Evolutionary conservation across 2,113 vertebrate species (phyloP), one percentile per base, ranked within the genome.

Genomic region (Lipophrys pholis): DNA sequence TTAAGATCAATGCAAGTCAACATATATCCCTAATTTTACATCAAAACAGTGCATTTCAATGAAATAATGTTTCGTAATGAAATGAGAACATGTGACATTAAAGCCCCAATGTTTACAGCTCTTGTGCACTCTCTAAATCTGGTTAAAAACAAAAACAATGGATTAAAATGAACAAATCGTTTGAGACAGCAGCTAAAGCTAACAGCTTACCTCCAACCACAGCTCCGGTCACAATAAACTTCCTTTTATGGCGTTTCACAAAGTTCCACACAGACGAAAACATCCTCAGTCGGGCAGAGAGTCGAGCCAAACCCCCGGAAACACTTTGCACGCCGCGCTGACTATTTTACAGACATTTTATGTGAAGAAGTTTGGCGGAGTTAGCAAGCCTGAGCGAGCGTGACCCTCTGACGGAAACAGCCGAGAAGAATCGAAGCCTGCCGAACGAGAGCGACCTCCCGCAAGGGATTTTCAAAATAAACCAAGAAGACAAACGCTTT

Each of bases 211-310:
- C 96, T 93, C 97, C 96, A 39, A 95, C 91, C 61, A 96, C 88
- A 11, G 94, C 95, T 81, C 97, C 97, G 45, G 95, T 75, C 73
- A 95, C 94, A 60, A 99, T 91, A 70, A 96, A 97, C 61, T 98
- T 99, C 92, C 91, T 96, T 90, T 94, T 97, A 83, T 99, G 97
- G 17, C 96, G 96, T 89, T 97, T 97, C 7, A 98, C 73, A 81
- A 97, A 99, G 89, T 90, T 95, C 96, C 97, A 98, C n/a, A 85
- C 83, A 0, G 97, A 94, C 8, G 92, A 91, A 51, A 98, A 93
- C 97, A 99, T 99, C 11, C 30, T 91, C 5, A 7, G 38, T 45
- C 8, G 17, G 1, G 7, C 8, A n/a, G 0, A 6, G 3, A 5
- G 43, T 39, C 5, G 5, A 11, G 30, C 21, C 21, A 30, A 30